These are phyloP conservation scores for Uropetala carovei DNA, from an alignment of 2,888 invertebrate genomes.

Conservation along the genomic window DNA sequence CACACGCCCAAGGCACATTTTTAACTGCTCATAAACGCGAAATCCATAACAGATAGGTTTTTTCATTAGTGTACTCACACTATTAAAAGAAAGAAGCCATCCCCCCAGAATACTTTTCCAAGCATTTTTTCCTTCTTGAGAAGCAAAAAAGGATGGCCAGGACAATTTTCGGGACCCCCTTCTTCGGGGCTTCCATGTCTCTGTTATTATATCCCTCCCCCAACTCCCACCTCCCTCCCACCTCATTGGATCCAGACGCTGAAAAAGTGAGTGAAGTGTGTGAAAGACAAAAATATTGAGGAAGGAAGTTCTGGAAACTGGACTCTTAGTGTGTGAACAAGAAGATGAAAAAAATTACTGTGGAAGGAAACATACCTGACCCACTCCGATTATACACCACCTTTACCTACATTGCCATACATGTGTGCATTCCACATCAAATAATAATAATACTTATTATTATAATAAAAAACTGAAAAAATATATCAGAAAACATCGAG, in stretches of 20 bases:
- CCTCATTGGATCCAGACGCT: constrained; percentile 1
- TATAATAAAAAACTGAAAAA: constrained; percentile 62
- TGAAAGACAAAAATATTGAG: not conserved
- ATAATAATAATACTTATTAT: constrained; percentile 64
- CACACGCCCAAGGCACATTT: constrained; percentile 28
- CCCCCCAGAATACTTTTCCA: not conserved
- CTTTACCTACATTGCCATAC: constrained; percentile 64
- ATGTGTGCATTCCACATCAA: constrained; percentile 64
- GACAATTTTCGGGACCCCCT: not conserved
- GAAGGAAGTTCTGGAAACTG: constrained; percentile 30
- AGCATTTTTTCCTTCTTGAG: not conserved
- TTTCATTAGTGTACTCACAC: constrained; percentile 34
- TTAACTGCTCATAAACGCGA: constrained; percentile 17
- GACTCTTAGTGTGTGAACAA: constrained; percentile 37
- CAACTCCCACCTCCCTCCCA: not conserved
- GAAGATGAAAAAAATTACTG: constrained; percentile 25
- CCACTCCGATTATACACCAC: constrained; percentile 62
- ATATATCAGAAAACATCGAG: constrained; percentile 31
- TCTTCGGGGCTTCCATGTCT: not conserved
- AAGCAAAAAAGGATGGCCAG: not conserved
- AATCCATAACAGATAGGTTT: constrained; percentile 25
- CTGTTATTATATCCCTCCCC: not conserved
- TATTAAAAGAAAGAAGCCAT: not conserved
- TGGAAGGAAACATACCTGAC: constrained; percentile 45
- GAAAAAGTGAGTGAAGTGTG: constrained; percentile 26